Conservation (phyloP, 2,113 vertebrate genomes). For the Istiophorus platypterus region DNA sequence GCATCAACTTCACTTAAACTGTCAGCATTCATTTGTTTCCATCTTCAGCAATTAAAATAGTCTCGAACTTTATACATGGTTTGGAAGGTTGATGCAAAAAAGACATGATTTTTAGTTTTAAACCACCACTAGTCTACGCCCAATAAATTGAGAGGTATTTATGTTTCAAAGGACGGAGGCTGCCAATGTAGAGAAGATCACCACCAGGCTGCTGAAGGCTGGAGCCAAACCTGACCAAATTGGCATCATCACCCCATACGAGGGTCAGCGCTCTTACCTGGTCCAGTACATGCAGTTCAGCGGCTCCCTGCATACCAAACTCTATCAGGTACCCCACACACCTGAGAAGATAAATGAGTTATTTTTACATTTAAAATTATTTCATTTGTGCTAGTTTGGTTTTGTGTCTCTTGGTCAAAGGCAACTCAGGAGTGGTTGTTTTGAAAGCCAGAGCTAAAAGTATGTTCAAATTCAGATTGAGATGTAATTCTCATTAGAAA, state of each 20-base stretch:
- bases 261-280: conserved; percentile 97
- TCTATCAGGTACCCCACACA: conserved; percentile 91
- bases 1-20: background rate
- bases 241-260: conserved; percentile 97
- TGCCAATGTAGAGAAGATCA: conserved; percentile 98
- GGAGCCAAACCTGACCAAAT: conserved; percentile 99
- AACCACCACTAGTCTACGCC: too few relatives aligned
- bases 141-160: background rate
- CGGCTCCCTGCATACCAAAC: conserved; percentile 98
- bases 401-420: background rate
- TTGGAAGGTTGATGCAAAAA: background rate
- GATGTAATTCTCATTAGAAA: background rate
- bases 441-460: background rate
- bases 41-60: background rate
- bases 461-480: background rate
- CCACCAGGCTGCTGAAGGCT: conserved; percentile 95
- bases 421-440: background rate
- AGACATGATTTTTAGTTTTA: background rate
- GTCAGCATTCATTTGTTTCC: background rate
- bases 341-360: background rate
- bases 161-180: conserved; percentile 91
- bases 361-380: background rate
- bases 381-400: background rate
- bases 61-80: background rate
- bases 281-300: conserved; percentile 99